These are phyloP conservation scores for fruit fly (Drosophila melanogaster) DNA, from an alignment of 1,140 invertebrate genomes.

Conservation along the genomic window Release_6_plus_ISO1_MT NC_004354.4:11381001-11381500, in stretches of 20 bases:
- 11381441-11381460: too few relatives aligned
- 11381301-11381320: too few relatives aligned
- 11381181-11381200: neutral
- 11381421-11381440: too few relatives aligned
- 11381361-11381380: too few relatives aligned
- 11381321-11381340: too few relatives aligned
- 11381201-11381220: constrained; percentile 2
- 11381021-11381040: constrained; percentile 19
- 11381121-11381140: neutral
- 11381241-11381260: neutral
- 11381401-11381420: too few relatives aligned
- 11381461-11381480: too few relatives aligned
- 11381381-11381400: too few relatives aligned
- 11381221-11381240: neutral
- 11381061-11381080: constrained; percentile 2
- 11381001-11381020: constrained; percentile 11
- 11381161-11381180: neutral
- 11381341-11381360: too few relatives aligned
- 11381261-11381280: neutral
- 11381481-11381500: too few relatives aligned
- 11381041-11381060: neutral
- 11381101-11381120: neutral
- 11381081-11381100: constrained; percentile 16
- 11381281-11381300: too few relatives aligned
- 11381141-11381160: neutral